These are phyloP conservation scores for Donacobius atricapilla DNA, from an alignment of 2,113 vertebrate genomes.

Conservation along the genomic window DNA sequence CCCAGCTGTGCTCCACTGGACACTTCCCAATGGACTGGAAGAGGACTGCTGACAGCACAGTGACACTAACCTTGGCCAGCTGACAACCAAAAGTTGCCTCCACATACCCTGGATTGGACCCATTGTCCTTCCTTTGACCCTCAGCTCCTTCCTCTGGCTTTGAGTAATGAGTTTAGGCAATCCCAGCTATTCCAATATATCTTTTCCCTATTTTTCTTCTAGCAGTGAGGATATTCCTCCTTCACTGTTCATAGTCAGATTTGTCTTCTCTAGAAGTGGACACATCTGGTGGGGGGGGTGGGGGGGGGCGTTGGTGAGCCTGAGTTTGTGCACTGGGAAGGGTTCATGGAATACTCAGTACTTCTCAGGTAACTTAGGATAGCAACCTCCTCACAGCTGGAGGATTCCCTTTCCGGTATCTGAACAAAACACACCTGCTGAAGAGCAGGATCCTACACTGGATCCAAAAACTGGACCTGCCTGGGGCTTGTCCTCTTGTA, in stretches of 20 bases:
- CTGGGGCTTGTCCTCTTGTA: background rate
- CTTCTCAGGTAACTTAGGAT: background rate
- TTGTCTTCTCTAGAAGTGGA: background rate
- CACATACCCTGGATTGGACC: background rate
- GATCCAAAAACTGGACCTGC: background rate
- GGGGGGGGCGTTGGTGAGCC: background rate
- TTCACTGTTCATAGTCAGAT: background rate
- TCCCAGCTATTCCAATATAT: background rate
- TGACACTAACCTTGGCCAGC: background rate
- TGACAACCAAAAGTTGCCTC: background rate
- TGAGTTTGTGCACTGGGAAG: background rate
- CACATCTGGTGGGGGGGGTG: background rate
- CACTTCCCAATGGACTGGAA: background rate
- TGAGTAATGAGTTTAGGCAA: background rate
- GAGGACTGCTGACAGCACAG: background rate
- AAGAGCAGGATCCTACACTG: background rate
- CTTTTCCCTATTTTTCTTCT: background rate
- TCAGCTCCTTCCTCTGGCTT: slow-evolving; percentile 3
- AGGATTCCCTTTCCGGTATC: background rate
- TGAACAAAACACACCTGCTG: background rate
- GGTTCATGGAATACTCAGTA: background rate
- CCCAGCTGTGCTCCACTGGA: background rate
- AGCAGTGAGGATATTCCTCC: background rate
- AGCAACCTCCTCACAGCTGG: background rate
- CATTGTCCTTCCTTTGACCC: slow-evolving; percentile 7